phyloP scores from a whole-genome alignment of 2,113 vertebrate species.

The Hemibagrus wyckioides region DNA sequence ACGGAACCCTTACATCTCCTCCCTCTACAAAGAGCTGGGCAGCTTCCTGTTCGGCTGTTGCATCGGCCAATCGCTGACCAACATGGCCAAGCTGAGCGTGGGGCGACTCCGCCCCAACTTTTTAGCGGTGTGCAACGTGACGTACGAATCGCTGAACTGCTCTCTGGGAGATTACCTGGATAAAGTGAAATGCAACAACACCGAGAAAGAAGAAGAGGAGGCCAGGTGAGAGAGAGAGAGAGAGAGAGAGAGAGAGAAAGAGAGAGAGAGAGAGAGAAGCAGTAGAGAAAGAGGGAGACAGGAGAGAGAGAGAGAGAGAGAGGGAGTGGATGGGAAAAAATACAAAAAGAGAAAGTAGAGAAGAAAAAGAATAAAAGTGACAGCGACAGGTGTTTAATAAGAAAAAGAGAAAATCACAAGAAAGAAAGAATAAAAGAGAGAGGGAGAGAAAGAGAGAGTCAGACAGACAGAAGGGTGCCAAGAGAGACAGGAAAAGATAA shows the following conservation, averaged over 20 bases:
- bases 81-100: conserved; percentile 77
- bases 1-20: conserved; percentile 68
- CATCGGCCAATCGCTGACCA: conserved; percentile 80
- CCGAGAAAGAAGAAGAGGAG: conserved; percentile 63
- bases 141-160: conserved; percentile 68
- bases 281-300: no score
- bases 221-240: conserved; percentile 66
- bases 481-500: no score
- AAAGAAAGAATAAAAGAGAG: no score
- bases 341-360: no score
- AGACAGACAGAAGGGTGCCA: no score
- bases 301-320: no score
- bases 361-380: no score
- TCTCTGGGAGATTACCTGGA: conserved; percentile 62
- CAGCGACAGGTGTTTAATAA: no score
- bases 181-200: conserved; percentile 59
- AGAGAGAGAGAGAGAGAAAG: not conserved
- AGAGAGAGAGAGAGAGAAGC: no score
- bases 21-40: conserved; percentile 81
- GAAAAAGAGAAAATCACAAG: no score
- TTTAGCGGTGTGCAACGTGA: conserved; percentile 72
- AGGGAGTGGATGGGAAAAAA: no score
- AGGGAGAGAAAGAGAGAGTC: no score
- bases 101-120: conserved; percentile 78
- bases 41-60: conserved; percentile 80